phyloP scores from a whole-genome alignment of 1,140 invertebrate genomes.

The Drosophila baimaii region DNA sequence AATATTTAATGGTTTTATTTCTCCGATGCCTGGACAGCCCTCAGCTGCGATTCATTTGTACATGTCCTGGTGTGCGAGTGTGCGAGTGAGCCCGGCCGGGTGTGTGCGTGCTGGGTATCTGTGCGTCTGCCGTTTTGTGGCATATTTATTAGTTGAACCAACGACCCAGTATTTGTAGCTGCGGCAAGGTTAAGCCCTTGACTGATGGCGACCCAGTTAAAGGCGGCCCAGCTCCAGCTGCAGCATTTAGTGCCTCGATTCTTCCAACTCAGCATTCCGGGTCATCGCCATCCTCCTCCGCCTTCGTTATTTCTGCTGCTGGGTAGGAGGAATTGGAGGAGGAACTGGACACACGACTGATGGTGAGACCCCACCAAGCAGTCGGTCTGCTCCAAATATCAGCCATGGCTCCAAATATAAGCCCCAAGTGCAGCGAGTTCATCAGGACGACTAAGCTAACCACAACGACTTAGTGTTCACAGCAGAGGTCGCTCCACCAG shows the following conservation, averaged over 20 bases:
- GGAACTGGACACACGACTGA: too few relatives aligned
- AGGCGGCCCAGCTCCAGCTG: background rate
- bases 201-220: slow-evolving; percentile 61
- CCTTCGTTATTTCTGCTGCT: background rate
- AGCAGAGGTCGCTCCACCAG: too few relatives aligned
- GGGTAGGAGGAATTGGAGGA: background rate
- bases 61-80: slow-evolving; percentile 39
- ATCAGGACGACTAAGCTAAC: background rate
- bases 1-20: slow-evolving; percentile 84
- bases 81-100: slow-evolving; percentile 2
- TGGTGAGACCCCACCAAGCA: background rate
- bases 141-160: slow-evolving; percentile 78
- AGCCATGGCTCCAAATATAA: slow-evolving; percentile 18
- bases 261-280: background rate
- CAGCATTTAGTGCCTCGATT: background rate
- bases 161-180: slow-evolving; percentile 66
- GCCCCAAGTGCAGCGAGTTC: slow-evolving; percentile 3
- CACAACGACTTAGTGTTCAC: too few relatives aligned
- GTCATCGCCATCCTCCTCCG: slow-evolving; percentile 11
- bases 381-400: slow-evolving; percentile 8
- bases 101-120: slow-evolving; percentile 36
- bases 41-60: slow-evolving; percentile 81
- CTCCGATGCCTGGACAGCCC: slow-evolving; percentile 41
- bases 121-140: slow-evolving; percentile 57
- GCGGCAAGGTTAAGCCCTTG: slow-evolving; percentile 63